Evolutionary conservation across 2,113 vertebrate species (phyloP).

Genomic region (Larimichthys polyactis): DNA sequence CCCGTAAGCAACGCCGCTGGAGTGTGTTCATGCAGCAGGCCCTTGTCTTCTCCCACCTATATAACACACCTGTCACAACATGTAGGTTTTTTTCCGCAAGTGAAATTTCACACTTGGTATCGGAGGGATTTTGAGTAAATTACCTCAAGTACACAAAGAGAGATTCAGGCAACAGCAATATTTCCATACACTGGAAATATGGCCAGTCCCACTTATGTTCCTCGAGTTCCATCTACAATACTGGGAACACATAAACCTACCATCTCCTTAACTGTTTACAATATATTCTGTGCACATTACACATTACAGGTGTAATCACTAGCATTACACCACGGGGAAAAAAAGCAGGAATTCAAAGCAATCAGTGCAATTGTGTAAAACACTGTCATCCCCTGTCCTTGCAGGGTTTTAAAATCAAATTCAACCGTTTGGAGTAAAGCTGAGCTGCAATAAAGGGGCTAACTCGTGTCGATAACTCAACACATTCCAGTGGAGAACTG

Average conservation of each 20-base stretch:
- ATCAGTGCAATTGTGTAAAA: conserved; percentile 17
- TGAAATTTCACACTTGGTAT: conserved; percentile 2
- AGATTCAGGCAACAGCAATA: not conserved
- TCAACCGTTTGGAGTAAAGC: not conserved
- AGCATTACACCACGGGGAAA: not conserved
- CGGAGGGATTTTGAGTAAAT: conserved; percentile 22
- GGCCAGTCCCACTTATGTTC: not conserved
- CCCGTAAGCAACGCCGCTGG: conserved; percentile 40
- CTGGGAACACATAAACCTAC: not conserved
- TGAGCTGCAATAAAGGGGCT: not conserved
- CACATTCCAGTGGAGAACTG: not conserved
- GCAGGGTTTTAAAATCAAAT: not conserved
- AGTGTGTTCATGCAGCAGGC: conserved; percentile 34
- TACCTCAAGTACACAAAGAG: conserved; percentile 1
- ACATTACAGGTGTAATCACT: not conserved
- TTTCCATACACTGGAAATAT: not conserved
- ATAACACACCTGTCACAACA: not conserved
- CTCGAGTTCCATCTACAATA: not conserved
- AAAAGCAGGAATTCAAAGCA: conserved; percentile 4
- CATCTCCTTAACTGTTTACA: not conserved
- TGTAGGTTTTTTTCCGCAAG: conserved; percentile 1
- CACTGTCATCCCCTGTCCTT: not conserved
- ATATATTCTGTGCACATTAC: not conserved
- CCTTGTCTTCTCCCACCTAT: not conserved
- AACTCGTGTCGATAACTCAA: not conserved